Conservation (phyloP, 2,113 vertebrate genomes). For the Aldabrachelys gigantea region DNA sequence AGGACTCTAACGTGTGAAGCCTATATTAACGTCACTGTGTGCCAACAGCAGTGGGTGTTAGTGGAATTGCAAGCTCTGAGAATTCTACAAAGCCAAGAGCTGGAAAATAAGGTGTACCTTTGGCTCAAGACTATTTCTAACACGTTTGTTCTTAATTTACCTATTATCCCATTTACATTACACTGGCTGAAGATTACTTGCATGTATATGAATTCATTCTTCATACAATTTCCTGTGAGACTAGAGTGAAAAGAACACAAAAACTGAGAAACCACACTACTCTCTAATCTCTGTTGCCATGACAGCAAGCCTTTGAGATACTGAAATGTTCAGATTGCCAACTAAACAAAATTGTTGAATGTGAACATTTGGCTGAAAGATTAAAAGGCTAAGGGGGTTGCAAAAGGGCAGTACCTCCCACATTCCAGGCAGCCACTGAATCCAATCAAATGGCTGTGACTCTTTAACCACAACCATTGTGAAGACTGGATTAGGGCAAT, state of each 20-base stretch:
- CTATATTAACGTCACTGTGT: not conserved
- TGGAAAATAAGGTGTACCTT: not conserved
- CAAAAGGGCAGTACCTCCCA: conserved; percentile 87
- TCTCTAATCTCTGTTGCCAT: conserved; percentile 88
- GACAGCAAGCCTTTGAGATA: conserved; percentile 87
- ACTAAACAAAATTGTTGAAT: conserved; percentile 92
- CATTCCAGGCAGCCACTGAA: conserved; percentile 88
- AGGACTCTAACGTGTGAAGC: not conserved
- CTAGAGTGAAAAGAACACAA: conserved; percentile 77
- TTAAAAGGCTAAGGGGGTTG: conserved; percentile 89
- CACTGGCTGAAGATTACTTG: conserved; percentile 44
- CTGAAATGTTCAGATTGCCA: conserved; percentile 88
- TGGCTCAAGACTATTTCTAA: conserved; percentile 13
- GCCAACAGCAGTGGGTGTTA: conserved; percentile 52
- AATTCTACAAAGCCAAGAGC: conserved; percentile 27
- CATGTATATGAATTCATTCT: conserved; percentile 64
- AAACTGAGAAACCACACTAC: conserved; percentile 79
- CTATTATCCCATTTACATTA: conserved; percentile 38
- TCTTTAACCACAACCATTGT: conserved; percentile 88
- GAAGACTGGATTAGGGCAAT: conserved; percentile 86
- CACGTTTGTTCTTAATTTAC: conserved; percentile 61
- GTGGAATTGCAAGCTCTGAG: conserved; percentile 33
- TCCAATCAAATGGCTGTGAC: conserved; percentile 88
- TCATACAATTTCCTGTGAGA: conserved; percentile 76
- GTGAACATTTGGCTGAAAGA: conserved; percentile 90